Base-by-base conservation (phyloP, 2,888 invertebrate species). In the Conistra vaccinii region DNA sequence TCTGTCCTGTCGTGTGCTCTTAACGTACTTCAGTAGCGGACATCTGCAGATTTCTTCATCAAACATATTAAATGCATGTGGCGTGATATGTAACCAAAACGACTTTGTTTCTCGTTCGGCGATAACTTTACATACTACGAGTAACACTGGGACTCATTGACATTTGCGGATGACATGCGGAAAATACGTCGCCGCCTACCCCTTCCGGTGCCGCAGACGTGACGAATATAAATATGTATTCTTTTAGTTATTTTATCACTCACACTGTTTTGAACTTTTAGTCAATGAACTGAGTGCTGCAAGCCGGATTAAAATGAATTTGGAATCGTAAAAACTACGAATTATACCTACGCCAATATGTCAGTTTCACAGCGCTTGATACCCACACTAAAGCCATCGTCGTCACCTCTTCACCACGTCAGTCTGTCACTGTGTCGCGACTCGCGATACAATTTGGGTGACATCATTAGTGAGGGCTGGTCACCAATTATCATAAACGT, bases 41-140 rank as follows among this genome's bases (percentile, higher is more conserved):
- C 84, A 80, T 84, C 75, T 81, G 84, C 68, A 69, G 85, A 84
- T 81, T 75, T 75, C 55, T 71, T 81, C 75, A 81, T 69, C 68
- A 80, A 75, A 68, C 60, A 73, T 69, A 73, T 73, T 66, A 35
- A 69, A 60, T 55, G 69, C 42, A 45, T 63, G 26, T 39, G 69
- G 69, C 35, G 23, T 51, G 48, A 73, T 80, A 74, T 70, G 55
- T 74, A 67, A 70, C 45, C 61, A 57, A 39, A n/a, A 51, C n/a
- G 9, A 66, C 69, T 77, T 48, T 57, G 68, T 67, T 20, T 67
- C 26, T 63, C 45, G 12, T 62, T 29, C 32, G 2, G 42, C 5
- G 39, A 83, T 61, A 45, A 42, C 45, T 58, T 12, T 6, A 48
- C 23, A 32, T n/a, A n/a, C 51, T 29, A n/a, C n/a, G n/a, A n/a